phyloP scores from a whole-genome alignment of 2,113 vertebrate species.

The Crotalus helleri region DNA sequence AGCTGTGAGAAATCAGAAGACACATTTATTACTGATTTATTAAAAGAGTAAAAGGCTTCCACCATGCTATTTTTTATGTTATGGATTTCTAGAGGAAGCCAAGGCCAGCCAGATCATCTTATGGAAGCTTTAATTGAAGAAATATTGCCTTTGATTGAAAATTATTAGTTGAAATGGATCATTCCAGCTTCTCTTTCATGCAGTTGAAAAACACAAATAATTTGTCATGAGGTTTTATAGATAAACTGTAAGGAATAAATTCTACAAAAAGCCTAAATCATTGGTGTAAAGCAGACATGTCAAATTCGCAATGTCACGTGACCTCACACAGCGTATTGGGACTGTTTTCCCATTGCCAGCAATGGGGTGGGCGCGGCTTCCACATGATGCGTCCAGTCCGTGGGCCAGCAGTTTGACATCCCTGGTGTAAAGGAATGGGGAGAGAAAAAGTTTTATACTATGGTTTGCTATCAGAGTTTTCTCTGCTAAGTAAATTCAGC shows the following conservation, averaged over 20 bases:
- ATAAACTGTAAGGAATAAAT: not conserved
- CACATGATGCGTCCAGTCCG: too few relatives aligned
- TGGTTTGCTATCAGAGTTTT: not conserved
- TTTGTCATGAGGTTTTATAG: not conserved
- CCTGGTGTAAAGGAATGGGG: not conserved
- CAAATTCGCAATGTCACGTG: too few relatives aligned
- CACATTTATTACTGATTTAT: not conserved
- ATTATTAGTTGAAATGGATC: not conserved
- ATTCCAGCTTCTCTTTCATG: not conserved
- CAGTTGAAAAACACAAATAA: not conserved
- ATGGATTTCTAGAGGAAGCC: not conserved
- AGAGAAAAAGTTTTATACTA: not conserved
- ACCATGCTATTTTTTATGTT: not conserved
- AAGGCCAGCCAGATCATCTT: not conserved
- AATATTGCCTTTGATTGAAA: not conserved
- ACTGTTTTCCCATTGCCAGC: too few relatives aligned
- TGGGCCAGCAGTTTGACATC: too few relatives aligned
- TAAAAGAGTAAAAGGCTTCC: not conserved
- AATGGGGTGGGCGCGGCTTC: too few relatives aligned
- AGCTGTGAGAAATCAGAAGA: not conserved
- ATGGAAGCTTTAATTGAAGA: not conserved
- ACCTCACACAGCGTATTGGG: too few relatives aligned
- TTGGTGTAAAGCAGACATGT: not conserved
- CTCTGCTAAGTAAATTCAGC: not conserved
- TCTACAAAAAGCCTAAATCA: not conserved